A percentile compares a stretch with the other conserved stretches of the same genome.
Conservation (phyloP, 2,888 invertebrate species). For the Netelia inedita region DNA sequence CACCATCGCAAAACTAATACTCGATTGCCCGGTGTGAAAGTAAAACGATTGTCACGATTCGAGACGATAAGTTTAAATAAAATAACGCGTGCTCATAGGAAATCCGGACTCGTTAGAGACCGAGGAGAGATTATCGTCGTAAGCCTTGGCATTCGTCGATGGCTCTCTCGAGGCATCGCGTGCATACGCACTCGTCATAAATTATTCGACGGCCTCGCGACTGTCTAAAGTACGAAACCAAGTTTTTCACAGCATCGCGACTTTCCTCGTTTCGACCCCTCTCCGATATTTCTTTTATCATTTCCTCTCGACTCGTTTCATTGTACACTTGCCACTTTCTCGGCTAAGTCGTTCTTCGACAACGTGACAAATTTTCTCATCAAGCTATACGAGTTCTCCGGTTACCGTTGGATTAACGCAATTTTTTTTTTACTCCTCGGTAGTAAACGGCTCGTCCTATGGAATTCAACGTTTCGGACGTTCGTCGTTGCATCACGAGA, state of each 20-base stretch:
- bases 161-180: constrained; percentile 15
- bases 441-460: not conserved
- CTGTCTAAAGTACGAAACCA: constrained; percentile 2
- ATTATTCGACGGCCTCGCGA: constrained; percentile 49
- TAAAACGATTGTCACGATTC: constrained; percentile 17
- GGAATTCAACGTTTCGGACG: constrained; percentile 19
- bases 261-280: constrained; percentile 9
- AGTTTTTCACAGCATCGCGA: constrained; percentile 32
- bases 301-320: constrained; percentile 2
- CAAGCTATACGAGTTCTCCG: not conserved
- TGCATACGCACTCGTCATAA: constrained; percentile 26
- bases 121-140: not conserved
- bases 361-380: not conserved
- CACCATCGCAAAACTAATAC: not conserved
- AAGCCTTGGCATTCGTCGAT: constrained; percentile 28
- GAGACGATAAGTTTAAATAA: not conserved
- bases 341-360: not conserved
- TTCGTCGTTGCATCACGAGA: constrained; percentile 35
- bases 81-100: constrained; percentile 12
- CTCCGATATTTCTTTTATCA: not conserved
- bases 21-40: constrained; percentile 10
- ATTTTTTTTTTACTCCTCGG: not conserved
- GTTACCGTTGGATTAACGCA: not conserved
- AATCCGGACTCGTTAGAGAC: constrained; percentile 8
- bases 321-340: constrained; percentile 5